Percentiles rank a stretch among this genome's conserved stretches.
phyloP scores from a whole-genome alignment of 2,888 invertebrate genomes.

The Helobdella robusta region DNA sequence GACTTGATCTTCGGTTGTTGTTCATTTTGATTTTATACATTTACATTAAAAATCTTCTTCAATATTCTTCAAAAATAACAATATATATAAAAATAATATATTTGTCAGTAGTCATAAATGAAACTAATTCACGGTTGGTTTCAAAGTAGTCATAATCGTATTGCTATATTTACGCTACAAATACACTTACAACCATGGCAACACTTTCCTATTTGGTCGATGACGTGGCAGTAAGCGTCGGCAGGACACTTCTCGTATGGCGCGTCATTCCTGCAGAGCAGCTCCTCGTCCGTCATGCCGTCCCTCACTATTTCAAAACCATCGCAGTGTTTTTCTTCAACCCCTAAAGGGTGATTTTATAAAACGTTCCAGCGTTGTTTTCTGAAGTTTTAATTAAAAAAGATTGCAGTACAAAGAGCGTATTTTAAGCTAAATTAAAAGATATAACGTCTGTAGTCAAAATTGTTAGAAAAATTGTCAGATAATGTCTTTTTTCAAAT shows the following conservation, averaged over 20 bases:
- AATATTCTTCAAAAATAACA: too few species aligned
- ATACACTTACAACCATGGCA: conserved; percentile 21
- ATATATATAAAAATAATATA: not conserved
- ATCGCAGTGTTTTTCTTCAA: conserved; percentile 20
- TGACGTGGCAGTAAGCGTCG: conserved; percentile 25
- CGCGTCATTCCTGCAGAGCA: conserved; percentile 9
- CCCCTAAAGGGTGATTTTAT: too few species aligned
- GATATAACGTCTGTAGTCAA: too few species aligned
- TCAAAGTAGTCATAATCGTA: too few species aligned
- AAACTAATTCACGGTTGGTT: too few species aligned
- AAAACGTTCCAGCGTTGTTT: too few species aligned
- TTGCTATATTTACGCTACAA: not conserved
- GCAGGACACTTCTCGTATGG: conserved; percentile 7
- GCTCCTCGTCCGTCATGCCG: not conserved
- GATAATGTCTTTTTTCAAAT: too few species aligned
- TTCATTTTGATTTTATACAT: not conserved
- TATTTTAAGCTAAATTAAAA: too few species aligned
- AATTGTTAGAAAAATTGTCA: too few species aligned
- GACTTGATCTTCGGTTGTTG: conserved; percentile 6
- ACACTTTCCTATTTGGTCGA: conserved; percentile 14
- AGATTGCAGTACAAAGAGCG: too few species aligned
- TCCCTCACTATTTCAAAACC: conserved; percentile 15
- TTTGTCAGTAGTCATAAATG: not conserved
- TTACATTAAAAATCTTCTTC: not conserved
- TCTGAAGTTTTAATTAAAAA: too few species aligned